A percentile compares a stretch with the other conserved stretches of the same genome.
Evolutionary conservation across 2,888 invertebrate genomes (phyloP).

Genomic region (Teleogryllus oceanicus): DNA sequence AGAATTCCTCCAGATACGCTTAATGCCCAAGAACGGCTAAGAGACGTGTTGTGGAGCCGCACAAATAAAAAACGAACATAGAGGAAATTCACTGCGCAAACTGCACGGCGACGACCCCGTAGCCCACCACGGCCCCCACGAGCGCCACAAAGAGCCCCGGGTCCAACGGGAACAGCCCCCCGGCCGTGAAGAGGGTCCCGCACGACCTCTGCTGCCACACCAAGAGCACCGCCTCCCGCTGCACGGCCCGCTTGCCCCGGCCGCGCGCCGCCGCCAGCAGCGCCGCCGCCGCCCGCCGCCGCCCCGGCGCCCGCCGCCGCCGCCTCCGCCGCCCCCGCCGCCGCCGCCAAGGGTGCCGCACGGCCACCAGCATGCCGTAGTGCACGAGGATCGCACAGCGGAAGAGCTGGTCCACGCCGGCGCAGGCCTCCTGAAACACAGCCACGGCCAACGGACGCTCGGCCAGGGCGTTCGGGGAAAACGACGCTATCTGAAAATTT

Average conservation of each 20-base stretch:
- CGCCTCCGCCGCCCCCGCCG: background rate
- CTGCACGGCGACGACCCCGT: background rate
- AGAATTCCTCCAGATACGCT: too few species aligned
- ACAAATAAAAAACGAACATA: too few species aligned
- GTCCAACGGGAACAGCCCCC: background rate
- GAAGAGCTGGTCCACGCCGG: background rate
- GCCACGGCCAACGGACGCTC: too few species aligned
- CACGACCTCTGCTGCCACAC: background rate
- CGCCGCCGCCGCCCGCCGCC: background rate
- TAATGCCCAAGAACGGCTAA: too few species aligned
- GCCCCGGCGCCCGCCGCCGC: background rate
- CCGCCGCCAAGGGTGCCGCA: background rate
- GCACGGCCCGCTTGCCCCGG: background rate
- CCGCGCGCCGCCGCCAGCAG: background rate
- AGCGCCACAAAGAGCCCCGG: background rate
- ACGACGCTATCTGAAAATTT: too few species aligned
- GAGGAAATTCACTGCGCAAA: background rate
- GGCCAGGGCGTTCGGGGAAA: too few species aligned
- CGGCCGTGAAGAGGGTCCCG: background rate
- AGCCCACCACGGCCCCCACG: background rate
- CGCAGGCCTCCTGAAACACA: background rate
- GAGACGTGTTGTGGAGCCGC: too few species aligned
- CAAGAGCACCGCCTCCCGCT: background rate
- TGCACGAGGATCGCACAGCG: background rate
- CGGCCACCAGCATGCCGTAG: background rate